phyloP scores from a whole-genome alignment of 2,113 vertebrate species.

The Motacilla alba region DNA sequence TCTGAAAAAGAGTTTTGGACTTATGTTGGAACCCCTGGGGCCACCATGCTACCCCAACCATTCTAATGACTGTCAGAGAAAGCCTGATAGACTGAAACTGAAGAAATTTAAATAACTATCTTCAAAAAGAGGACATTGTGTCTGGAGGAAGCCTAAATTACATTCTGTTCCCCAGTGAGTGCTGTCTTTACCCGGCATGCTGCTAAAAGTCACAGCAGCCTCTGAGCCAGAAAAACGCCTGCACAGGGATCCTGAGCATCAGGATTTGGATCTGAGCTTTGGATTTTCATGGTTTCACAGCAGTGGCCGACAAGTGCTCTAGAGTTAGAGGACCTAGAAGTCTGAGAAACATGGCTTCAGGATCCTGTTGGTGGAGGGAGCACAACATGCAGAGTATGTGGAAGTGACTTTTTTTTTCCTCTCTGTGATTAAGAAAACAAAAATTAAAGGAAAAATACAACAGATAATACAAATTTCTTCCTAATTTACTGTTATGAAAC shows the following conservation, averaged over 20 bases:
- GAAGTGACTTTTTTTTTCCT: neutral
- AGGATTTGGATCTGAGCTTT: neutral
- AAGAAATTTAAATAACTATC: neutral
- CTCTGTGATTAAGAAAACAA: neutral
- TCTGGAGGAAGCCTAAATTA: neutral
- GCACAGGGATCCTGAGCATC: neutral
- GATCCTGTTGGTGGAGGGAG: neutral
- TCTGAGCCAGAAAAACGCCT: neutral
- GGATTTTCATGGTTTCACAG: neutral
- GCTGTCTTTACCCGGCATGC: neutral
- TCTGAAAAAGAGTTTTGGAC: neutral
- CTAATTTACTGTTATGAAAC: neutral
- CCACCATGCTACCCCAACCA: neutral
- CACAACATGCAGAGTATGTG: neutral
- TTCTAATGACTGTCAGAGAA: neutral
- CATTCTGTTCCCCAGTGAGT: neutral
- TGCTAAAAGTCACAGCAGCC: neutral
- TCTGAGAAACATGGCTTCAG: neutral
- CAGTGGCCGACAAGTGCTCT: neutral
- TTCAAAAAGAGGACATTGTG: neutral
- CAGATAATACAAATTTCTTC: neutral
- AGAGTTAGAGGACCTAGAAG: neutral
- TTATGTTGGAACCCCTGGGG: neutral
- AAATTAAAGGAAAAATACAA: neutral
- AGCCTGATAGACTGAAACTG: neutral